A percentile compares a stretch with the other conserved stretches of the same genome.
These are phyloP conservation scores for Cyclina sinensis DNA, from an alignment of 1,140 invertebrate species.

Conservation along the genomic window DNA sequence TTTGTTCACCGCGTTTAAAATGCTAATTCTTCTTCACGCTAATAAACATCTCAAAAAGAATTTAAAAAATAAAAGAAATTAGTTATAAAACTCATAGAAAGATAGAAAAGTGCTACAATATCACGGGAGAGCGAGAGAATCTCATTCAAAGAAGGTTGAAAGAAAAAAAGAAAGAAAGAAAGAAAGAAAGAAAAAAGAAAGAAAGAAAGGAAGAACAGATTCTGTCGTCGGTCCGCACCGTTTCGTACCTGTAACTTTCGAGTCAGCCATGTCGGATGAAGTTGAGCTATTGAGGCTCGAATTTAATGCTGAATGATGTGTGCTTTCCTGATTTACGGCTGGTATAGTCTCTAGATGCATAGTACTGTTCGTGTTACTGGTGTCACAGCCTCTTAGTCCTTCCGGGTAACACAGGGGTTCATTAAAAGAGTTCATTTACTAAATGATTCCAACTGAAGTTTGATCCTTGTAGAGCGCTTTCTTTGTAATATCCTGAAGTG, in stretches of 20 bases:
- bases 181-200: no score
- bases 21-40: no score
- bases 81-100: no score
- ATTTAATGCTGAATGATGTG: slow-evolving; percentile 20
- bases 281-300: slow-evolving; percentile 40
- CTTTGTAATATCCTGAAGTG: background rate
- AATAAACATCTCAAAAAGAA: no score
- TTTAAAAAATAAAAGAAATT: no score
- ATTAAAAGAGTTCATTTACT: slow-evolving; percentile 65
- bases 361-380: slow-evolving; percentile 29
- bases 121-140: no score
- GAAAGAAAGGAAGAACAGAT: no score
- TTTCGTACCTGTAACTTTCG: slow-evolving; percentile 57
- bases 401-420: slow-evolving; percentile 43
- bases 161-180: no score
- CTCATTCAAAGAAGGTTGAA: no score
- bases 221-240: background rate
- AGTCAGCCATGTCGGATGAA: slow-evolving; percentile 51
- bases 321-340: slow-evolving; percentile 30
- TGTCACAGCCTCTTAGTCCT: slow-evolving; percentile 36
- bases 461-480: background rate
- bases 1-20: no score
- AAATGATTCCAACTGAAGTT: background rate
- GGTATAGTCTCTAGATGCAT: slow-evolving; percentile 65
- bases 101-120: no score